A percentile compares a stretch with the other conserved stretches of the same genome.
Conservation (phyloP, 2,113 vertebrate species). For the Campylomormyrus numenius region DNA sequence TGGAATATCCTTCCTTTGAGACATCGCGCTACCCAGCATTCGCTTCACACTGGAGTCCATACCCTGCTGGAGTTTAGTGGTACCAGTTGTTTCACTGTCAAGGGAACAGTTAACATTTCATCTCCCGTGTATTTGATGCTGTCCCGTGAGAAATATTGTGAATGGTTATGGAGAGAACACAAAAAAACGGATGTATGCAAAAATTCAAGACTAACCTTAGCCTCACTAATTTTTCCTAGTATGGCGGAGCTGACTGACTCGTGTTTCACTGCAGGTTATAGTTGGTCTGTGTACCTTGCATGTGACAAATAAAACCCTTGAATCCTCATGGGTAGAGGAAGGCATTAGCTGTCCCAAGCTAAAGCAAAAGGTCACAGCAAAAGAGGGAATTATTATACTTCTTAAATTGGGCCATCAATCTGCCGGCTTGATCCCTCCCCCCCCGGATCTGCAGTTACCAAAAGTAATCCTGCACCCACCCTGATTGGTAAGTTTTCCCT, state of each 20-base stretch:
- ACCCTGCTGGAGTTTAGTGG: not conserved
- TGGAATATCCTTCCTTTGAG: not conserved
- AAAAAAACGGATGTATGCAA: not conserved
- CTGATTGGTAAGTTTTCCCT: not conserved
- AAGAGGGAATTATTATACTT: not conserved
- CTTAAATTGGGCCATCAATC: not conserved
- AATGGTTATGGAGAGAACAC: not conserved
- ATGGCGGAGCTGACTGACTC: not conserved
- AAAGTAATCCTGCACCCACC: not conserved
- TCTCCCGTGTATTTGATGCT: not conserved
- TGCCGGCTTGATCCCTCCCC: not conserved
- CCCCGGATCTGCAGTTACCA: not conserved
- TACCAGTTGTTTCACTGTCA: not conserved
- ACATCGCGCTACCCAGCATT: not conserved
- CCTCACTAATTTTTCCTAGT: not conserved
- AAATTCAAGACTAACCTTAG: not conserved
- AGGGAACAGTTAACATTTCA: not conserved
- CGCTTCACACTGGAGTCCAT: not conserved
- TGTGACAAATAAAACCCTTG: not conserved
- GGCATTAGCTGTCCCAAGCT: not conserved
- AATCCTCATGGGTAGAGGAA: not conserved
- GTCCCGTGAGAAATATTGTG: not conserved
- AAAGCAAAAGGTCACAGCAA: not conserved
- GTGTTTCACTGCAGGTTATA: not conserved
- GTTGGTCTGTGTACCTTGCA: not conserved